A percentile compares a stretch with the other conserved stretches of the same genome.
Evolutionary conservation across 2,113 vertebrate genomes (phyloP).

Genomic region (Grammomys surdaster): DNA sequence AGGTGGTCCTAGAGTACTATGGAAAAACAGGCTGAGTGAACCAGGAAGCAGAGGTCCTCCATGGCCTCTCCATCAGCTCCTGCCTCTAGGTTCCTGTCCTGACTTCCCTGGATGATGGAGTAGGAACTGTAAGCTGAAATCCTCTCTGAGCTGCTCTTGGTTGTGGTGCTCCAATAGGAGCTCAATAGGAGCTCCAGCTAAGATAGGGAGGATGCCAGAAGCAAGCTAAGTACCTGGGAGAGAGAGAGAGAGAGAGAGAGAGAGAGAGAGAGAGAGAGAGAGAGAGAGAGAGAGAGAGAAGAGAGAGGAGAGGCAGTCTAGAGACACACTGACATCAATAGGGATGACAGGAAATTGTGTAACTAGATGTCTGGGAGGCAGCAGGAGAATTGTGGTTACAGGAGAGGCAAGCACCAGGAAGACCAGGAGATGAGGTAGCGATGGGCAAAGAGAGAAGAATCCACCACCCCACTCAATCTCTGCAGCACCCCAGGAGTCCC

Average conservation of each 20-base stretch:
- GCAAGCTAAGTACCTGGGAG: not conserved
- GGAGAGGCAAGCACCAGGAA: not conserved
- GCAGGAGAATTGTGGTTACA: too few species aligned
- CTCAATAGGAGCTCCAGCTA: not conserved
- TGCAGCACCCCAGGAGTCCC: not conserved
- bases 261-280: not conserved
- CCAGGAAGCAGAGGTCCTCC: not conserved
- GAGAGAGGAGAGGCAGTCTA: not conserved
- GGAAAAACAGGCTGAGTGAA: not conserved
- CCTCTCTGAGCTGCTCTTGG: too few species aligned
- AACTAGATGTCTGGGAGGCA: not conserved
- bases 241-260: not conserved
- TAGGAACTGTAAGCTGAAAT: not conserved
- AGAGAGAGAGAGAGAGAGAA: not conserved
- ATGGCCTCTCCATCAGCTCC: not conserved
- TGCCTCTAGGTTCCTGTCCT: not conserved
- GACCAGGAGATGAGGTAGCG: rapidly evolving
- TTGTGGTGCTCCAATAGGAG: too few species aligned
- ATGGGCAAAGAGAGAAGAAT: rapidly evolving
- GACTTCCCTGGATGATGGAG: not conserved
- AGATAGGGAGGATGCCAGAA: rapidly evolving
- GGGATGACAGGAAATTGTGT: rapidly evolving
- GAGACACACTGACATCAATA: rapidly evolving
- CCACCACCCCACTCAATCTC: not conserved
- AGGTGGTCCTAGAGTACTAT: not conserved